Conservation (phyloP, 2,888 invertebrate species). For the Mamestra brassicae region DNA sequence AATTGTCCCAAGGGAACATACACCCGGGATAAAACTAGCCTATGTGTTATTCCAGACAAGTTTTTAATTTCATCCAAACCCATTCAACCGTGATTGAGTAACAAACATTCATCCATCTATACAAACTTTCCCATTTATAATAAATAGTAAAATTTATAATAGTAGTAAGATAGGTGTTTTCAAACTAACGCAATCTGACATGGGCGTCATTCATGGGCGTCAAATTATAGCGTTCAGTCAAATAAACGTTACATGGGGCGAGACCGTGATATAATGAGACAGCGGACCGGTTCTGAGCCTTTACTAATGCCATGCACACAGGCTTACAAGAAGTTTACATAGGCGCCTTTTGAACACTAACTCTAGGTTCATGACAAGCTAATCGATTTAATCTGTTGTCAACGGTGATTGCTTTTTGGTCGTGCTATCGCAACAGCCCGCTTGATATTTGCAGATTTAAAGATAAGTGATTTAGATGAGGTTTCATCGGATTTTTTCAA, state of each 20-base stretch:
- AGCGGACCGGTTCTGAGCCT: conserved; percentile 8
- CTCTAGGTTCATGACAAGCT: conserved; percentile 25
- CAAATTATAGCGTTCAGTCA: conserved; percentile 15
- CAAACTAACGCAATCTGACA: background rate
- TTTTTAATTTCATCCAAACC: too few relatives aligned
- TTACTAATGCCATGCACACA: background rate
- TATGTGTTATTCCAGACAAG: too few relatives aligned
- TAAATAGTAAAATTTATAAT: too few relatives aligned
- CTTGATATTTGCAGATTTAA: background rate
- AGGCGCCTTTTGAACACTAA: conserved; percentile 12
- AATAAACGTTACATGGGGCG: background rate
- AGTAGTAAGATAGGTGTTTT: background rate
- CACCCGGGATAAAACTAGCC: too few relatives aligned
- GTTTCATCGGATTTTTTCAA: background rate
- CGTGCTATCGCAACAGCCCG: background rate
- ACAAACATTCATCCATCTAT: too few relatives aligned
- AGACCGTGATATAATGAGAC: conserved; percentile 29
- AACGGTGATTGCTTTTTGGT: background rate
- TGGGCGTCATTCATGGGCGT: conserved; percentile 1
- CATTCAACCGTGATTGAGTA: too few relatives aligned
- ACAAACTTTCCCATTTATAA: too few relatives aligned
- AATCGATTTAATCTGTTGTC: conserved; percentile 21
- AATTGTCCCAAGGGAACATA: too few relatives aligned
- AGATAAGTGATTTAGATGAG: background rate
- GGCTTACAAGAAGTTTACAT: conserved; percentile 1